Evolutionary conservation across 2,113 vertebrate genomes (phyloP), one percentile per base, ranked within the genome.

Genomic region (Gymnocephalus cernua): DNA sequence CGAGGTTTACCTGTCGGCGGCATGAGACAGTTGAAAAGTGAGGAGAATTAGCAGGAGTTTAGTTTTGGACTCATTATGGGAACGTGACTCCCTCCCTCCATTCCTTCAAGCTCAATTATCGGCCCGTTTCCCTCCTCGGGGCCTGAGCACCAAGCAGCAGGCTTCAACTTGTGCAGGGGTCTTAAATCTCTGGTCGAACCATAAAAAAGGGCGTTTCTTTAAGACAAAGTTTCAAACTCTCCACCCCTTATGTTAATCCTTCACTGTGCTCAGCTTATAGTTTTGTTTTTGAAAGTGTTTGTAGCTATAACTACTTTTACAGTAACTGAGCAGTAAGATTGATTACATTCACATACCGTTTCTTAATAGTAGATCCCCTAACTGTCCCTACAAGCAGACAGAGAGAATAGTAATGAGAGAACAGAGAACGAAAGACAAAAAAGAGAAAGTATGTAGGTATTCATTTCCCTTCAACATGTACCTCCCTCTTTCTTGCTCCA

Each of bases 41-140:
- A 69, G 64, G 66, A 94, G 90, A 94, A 93, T 95, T 94, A 95
- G 94, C 93, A 92, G 93, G 91, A 96, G 94, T 79, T 96, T 95
- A 95, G 93, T 94, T 94, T 95, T 94, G 95, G 96, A 96, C 95
- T 96, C 92, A 95, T 95, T 95, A 95, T 88, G 93, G 95, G 96
- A 97, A 96, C 95, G 91, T 95, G 95, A 96, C 95, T 96, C 94
- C 92, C 94, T 91, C 93, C 92, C 88, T 96, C 95, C 96, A 96
- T 96, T 94, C 92, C 95, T 95, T 95, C 88, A 89, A 96, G 95
- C 95, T 96, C 96, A 97, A 93, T 96, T 96, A 97, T 95, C 95
- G 92, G 92, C 94, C 92, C 90, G 64, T 68, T 85, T 79, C 75
- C 38, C 57, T 89, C 79, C 86, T 92, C 94, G 86, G 95, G 95